Percentiles rank a stretch among this genome's conserved stretches.
These are phyloP conservation scores for Triplophysa tibetana DNA, from an alignment of 2,113 vertebrate genomes.

Conservation along the genomic window DNA sequence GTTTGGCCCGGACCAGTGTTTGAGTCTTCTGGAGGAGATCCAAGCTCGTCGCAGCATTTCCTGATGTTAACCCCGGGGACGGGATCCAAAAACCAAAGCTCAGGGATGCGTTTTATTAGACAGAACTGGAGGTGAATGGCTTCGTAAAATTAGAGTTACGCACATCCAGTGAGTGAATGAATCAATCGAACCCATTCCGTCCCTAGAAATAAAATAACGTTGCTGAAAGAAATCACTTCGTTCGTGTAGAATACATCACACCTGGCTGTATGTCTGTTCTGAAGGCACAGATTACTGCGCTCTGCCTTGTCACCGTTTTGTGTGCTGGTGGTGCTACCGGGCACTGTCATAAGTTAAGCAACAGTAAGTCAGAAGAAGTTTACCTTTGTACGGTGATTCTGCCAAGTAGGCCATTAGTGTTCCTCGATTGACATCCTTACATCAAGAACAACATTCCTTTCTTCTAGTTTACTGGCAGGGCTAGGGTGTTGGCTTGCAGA, in stretches of 20 bases:
- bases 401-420: background rate
- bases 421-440: too few relatives aligned
- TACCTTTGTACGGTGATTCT: background rate
- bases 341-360: too few relatives aligned
- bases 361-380: background rate
- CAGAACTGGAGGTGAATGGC: conserved; percentile 7
- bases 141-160: conserved; percentile 18
- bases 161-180: conserved; percentile 7
- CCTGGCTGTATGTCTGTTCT: too few relatives aligned
- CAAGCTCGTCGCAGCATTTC: conserved; percentile 21
- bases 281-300: too few relatives aligned
- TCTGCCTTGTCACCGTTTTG: too few relatives aligned
- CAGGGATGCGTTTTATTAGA: conserved; percentile 37
- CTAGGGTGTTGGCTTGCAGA: background rate
- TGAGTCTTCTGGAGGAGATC: conserved; percentile 33
- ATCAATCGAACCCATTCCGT: background rate
- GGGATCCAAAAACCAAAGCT: background rate
- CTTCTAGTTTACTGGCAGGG: background rate
- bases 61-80: conserved; percentile 30
- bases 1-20: conserved; percentile 36
- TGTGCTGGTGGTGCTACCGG: too few relatives aligned
- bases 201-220: too few relatives aligned
- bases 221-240: too few relatives aligned
- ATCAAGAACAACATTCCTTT: too few relatives aligned
- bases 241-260: too few relatives aligned